A percentile compares a stretch with the other conserved stretches of the same genome.
These are phyloP conservation scores for Bombycilla garrulus DNA, from an alignment of 2,113 vertebrate genomes.

Conservation along the genomic window DNA sequence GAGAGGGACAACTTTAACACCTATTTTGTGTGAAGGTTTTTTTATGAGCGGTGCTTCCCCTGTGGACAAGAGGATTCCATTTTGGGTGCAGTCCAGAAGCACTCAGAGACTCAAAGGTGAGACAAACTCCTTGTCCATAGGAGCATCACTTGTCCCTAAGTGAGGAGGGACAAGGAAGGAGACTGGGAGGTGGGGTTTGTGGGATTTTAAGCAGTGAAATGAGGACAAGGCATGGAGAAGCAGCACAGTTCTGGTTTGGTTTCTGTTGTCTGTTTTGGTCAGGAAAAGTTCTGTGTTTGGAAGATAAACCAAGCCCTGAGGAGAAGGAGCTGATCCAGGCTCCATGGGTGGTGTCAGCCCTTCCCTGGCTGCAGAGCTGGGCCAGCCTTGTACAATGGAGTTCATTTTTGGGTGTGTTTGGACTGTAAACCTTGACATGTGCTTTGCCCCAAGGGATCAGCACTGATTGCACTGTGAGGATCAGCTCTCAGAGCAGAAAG, in stretches of 20 bases:
- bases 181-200: background rate
- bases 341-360: background rate
- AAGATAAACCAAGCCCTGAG: background rate
- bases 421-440: background rate
- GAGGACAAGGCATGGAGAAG: background rate
- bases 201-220: background rate
- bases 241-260: background rate
- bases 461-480: background rate
- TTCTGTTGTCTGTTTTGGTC: background rate
- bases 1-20: background rate
- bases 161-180: background rate
- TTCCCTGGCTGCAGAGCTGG: background rate
- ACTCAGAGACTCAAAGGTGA: background rate
- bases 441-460: background rate
- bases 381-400: background rate
- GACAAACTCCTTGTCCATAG: background rate
- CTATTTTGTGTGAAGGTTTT: background rate
- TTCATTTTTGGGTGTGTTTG: background rate
- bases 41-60: background rate
- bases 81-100: background rate
- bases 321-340: conserved; percentile 17
- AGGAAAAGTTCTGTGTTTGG: background rate
- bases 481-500: background rate
- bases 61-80: background rate
- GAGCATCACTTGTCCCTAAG: background rate